Conservation (phyloP, 1,140 invertebrate species). For the Mya arenaria region DNA sequence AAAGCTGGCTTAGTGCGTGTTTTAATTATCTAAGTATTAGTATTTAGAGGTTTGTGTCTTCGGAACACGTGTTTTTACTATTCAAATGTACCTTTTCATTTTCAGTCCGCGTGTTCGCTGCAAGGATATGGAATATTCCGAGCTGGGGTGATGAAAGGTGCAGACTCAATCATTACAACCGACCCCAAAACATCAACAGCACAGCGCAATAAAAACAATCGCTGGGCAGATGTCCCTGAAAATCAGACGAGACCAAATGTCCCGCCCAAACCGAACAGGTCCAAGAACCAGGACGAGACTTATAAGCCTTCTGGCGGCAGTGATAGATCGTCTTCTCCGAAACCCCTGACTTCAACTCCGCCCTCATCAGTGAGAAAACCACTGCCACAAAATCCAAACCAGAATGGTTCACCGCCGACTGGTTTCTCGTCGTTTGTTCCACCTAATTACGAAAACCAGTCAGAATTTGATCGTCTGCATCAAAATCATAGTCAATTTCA, state of each 20-base stretch:
- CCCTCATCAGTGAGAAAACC: conserved; percentile 73
- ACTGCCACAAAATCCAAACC: conserved; percentile 55
- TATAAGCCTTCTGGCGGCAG: neutral
- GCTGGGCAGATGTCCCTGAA: conserved; percentile 4
- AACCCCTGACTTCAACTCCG: conserved; percentile 73
- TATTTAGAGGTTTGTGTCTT: too few species aligned
- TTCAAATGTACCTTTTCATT: too few species aligned
- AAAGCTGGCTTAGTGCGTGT: too few species aligned
- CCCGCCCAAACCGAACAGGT: conserved; percentile 19
- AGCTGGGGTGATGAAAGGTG: conserved; percentile 58
- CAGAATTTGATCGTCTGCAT: conserved; percentile 43
- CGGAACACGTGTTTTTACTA: too few species aligned
- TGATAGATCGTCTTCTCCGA: conserved; percentile 67
- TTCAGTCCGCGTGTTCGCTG: conserved; percentile 61
- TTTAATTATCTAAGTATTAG: too few species aligned
- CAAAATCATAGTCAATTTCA: neutral
- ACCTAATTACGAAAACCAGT: conserved; percentile 55
- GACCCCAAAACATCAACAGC: conserved; percentile 46
- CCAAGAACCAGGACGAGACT: conserved; percentile 11
- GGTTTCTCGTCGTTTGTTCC: neutral
- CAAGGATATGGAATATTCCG: conserved; percentile 62
- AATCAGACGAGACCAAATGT: conserved; percentile 21
- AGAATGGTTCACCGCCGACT: neutral
- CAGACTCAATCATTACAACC: neutral
- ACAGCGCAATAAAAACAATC: conserved; percentile 2